Evolutionary conservation across 2,888 invertebrate species (phyloP).

Genomic region (Tiliacea citrago): DNA sequence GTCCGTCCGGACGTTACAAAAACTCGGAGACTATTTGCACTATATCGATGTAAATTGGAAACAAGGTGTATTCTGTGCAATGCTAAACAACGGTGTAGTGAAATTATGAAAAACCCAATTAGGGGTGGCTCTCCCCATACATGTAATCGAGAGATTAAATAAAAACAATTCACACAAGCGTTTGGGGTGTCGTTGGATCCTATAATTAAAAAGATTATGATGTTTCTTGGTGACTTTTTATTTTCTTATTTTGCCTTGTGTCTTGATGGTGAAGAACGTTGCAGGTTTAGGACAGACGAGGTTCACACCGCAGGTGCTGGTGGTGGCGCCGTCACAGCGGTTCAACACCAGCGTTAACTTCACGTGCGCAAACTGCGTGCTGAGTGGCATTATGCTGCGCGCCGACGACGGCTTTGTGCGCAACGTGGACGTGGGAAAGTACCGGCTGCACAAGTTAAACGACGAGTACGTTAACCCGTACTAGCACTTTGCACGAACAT

Average conservation of each 20-base stretch:
- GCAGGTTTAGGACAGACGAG: constrained; percentile 18
- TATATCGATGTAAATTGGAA: too few relatives aligned
- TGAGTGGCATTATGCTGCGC: constrained; percentile 17
- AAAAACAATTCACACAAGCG: too few relatives aligned
- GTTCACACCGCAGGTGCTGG: background rate
- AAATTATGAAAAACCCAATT: too few relatives aligned
- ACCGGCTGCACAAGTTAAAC: background rate
- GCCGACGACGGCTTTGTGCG: background rate
- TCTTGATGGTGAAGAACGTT: background rate
- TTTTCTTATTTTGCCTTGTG: background rate
- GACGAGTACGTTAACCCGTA: constrained; percentile 9
- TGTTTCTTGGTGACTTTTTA: too few relatives aligned
- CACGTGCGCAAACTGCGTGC: constrained; percentile 9
- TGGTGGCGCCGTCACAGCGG: background rate
- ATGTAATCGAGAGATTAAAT: too few relatives aligned
- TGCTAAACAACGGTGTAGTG: too few relatives aligned
- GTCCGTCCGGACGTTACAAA: too few relatives aligned
- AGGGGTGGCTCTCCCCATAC: too few relatives aligned
- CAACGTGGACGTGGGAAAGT: background rate
- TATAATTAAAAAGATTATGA: too few relatives aligned
- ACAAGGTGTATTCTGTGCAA: too few relatives aligned
- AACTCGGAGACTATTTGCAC: too few relatives aligned
- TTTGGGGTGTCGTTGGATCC: too few relatives aligned
- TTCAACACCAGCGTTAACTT: background rate
- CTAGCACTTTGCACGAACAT: background rate